Evolutionary conservation across 2,797 vertebrate genomes (phyloP).

Genomic region (Threskiornis aethiopicus): DNA sequence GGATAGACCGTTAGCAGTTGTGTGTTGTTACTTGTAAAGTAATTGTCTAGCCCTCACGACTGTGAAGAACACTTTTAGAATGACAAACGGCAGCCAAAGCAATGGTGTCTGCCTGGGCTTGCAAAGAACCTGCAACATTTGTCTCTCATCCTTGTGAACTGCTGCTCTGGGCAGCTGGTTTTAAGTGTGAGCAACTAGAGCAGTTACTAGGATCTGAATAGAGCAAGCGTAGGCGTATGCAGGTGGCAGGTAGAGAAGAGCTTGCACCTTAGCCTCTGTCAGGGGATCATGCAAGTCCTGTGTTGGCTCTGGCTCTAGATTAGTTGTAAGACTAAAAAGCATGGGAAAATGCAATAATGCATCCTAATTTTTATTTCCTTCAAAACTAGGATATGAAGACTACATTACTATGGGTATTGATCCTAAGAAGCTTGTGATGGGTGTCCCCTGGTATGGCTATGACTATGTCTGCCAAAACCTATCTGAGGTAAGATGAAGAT

Average conservation of each 20-base stretch:
- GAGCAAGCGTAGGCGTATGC: background rate
- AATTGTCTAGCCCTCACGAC: accelerated
- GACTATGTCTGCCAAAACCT: conserved; percentile 89
- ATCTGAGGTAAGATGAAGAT: conserved; percentile 76
- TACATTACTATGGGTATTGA: conserved; percentile 85
- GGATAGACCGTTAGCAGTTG: background rate
- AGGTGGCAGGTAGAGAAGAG: background rate
- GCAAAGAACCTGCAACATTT: background rate
- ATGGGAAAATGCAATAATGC: background rate
- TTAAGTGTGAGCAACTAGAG: background rate
- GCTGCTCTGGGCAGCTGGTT: background rate
- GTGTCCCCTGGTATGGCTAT: conserved; percentile 96
- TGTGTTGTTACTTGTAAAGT: background rate
- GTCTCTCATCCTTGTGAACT: background rate
- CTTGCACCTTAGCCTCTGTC: background rate
- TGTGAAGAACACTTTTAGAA: background rate
- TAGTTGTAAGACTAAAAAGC: background rate
- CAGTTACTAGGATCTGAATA: background rate
- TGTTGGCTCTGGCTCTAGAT: background rate
- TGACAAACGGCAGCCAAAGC: background rate
- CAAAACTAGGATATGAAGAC: conserved; percentile 83
- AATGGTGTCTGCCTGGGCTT: background rate
- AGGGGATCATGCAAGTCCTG: background rate
- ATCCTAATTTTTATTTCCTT: conserved; percentile 42
- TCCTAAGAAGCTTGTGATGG: conserved; percentile 92